phyloP scores from a whole-genome alignment of 2,888 invertebrate species.

The Chironomus tentans region DNA sequence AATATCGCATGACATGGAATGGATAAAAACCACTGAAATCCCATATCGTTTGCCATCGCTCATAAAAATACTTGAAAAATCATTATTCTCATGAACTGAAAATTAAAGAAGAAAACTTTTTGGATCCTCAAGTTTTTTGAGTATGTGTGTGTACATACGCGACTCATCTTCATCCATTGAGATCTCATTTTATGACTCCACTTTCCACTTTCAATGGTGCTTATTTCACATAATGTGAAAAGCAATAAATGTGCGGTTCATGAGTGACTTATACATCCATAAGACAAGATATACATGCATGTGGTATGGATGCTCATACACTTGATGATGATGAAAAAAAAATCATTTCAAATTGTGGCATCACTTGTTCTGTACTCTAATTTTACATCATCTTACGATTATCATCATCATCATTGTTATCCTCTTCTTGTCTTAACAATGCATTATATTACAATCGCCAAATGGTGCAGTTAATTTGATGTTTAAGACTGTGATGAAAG shows the following conservation, averaged over 20 bases:
- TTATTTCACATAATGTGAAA: slow-evolving; percentile 19
- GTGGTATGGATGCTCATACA: background rate
- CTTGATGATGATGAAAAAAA: background rate
- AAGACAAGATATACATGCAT: background rate
- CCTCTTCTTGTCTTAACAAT: too few species aligned
- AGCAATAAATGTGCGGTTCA: slow-evolving; percentile 22
- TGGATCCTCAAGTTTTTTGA: background rate
- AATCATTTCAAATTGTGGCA: background rate
- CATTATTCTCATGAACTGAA: slow-evolving; percentile 18
- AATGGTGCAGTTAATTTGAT: too few species aligned
- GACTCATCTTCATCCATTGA: background rate
- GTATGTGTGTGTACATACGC: background rate
- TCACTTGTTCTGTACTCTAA: too few species aligned
- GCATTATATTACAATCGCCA: too few species aligned
- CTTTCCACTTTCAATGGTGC: slow-evolving; percentile 8
- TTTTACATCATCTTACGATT: too few species aligned
- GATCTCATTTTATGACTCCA: slow-evolving; percentile 5
- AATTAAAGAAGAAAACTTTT: slow-evolving; percentile 8
- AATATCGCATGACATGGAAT: background rate
- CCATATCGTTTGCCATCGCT: background rate
- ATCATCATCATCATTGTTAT: too few species aligned
- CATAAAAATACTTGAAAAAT: slow-evolving; percentile 20
- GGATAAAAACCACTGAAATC: background rate
- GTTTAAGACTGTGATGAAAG: too few species aligned
- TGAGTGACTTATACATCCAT: background rate